Conservation (phyloP, 2,797 vertebrate species). For the Microchirus variegatus region DNA sequence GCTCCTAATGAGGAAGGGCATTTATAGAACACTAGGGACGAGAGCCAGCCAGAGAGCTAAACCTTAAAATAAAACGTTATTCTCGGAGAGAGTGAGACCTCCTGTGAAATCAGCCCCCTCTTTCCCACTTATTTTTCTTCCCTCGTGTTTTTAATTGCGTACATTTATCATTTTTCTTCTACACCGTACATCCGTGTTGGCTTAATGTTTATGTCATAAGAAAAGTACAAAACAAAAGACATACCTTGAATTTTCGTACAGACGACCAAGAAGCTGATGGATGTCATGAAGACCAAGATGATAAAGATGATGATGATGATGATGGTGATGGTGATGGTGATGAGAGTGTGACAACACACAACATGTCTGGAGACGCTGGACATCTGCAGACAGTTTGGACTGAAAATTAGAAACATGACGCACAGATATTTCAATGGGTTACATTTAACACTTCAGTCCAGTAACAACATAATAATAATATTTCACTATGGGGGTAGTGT, state of each 20-base stretch:
- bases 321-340: constrained; percentile 53
- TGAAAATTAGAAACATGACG: constrained; percentile 20
- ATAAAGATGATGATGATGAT: constrained; percentile 36
- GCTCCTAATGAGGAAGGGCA: constrained; percentile 77
- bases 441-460: too few species aligned
- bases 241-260: constrained; percentile 46
- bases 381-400: constrained; percentile 39
- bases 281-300: constrained; percentile 53
- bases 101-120: constrained; percentile 50
- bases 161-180: not conserved
- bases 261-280: constrained; percentile 36
- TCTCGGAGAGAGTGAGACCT: constrained; percentile 67
- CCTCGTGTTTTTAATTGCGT: constrained; percentile 24
- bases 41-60: constrained; percentile 66
- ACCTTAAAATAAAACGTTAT: constrained; percentile 83
- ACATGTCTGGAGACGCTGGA: constrained; percentile 28
- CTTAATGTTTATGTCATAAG: not conserved
- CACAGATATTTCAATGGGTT: too few species aligned
- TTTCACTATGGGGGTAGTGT: too few species aligned
- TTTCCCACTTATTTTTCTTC: constrained; percentile 20
- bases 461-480: too few species aligned
- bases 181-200: not conserved
- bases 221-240: constrained; percentile 10
- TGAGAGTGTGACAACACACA: not conserved
- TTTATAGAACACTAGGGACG: constrained; percentile 75